Conservation (phyloP, 2,113 vertebrate species). For the Corythornis vintsioides region DNA sequence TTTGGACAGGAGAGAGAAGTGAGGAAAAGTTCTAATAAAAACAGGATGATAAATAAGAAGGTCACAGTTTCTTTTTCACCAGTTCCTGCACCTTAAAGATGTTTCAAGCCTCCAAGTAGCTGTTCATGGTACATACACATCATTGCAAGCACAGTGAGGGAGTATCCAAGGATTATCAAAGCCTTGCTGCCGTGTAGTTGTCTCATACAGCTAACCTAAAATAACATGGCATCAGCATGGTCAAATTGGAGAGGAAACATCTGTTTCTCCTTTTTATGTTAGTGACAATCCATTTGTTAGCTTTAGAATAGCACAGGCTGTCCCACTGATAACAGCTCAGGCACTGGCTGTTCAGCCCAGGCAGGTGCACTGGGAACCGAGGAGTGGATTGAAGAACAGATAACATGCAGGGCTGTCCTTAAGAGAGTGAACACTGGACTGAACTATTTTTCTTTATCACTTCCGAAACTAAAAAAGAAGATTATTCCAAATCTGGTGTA, state of each 20-base stretch:
- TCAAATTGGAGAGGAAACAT: slow-evolving; percentile 65
- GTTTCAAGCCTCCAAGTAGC: neutral
- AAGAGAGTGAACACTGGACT: neutral
- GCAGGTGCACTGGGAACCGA: neutral
- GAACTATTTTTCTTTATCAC: neutral
- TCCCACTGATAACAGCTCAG: slow-evolving; percentile 35
- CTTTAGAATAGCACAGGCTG: slow-evolving; percentile 54
- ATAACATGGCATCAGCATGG: slow-evolving; percentile 15
- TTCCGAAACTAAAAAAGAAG: neutral
- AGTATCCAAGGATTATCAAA: neutral
- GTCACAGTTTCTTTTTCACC: neutral
- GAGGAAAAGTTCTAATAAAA: neutral
- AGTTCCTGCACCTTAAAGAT: neutral
- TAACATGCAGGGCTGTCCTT: neutral
- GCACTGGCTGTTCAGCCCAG: neutral
- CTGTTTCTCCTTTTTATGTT: slow-evolving; percentile 67
- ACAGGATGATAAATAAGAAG: neutral
- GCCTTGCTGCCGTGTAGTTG: neutral
- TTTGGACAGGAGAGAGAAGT: neutral
- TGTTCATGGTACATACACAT: neutral
- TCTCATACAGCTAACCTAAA: slow-evolving; percentile 39
- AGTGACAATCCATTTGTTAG: slow-evolving; percentile 58
- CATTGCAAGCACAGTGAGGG: neutral
- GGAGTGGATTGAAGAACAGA: neutral
- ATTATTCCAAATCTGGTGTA: neutral